Conservation (phyloP, 2,797 vertebrate species). For the Tokudaia muenninki region DNA sequence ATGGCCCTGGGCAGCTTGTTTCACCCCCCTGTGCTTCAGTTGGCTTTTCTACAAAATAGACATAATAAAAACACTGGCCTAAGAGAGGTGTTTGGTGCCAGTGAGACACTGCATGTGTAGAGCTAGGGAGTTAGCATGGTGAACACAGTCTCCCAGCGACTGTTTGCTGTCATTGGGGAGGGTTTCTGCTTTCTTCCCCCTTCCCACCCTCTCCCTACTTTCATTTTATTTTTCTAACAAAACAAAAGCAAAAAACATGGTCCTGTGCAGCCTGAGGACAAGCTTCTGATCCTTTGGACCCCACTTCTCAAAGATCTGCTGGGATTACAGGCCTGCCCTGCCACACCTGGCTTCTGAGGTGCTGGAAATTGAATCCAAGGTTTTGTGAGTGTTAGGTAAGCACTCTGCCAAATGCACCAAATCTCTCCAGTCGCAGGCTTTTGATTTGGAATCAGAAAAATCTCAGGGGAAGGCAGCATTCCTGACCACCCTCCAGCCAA, state of each 20-base stretch:
- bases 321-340: background rate
- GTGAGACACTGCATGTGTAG: background rate
- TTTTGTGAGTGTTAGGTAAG: background rate
- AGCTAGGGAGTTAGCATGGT: background rate
- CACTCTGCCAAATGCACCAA: background rate
- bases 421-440: background rate
- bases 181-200: background rate
- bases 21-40: background rate
- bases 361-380: background rate
- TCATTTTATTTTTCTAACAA: background rate
- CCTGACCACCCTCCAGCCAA: background rate
- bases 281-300: background rate
- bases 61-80: conserved; percentile 12
- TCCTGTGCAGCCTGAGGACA: background rate
- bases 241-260: background rate
- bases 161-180: background rate
- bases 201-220: too few species aligned
- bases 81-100: background rate
- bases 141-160: background rate
- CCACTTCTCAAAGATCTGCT: background rate
- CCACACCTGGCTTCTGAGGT: background rate
- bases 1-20: background rate
- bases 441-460: conserved; percentile 15
- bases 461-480: background rate
- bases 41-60: conserved; percentile 26